A percentile compares a stretch with the other conserved stretches of the same genome.
Evolutionary conservation across 1,140 invertebrate species (phyloP).

Genomic region (Trinorchestia longiramus): DNA sequence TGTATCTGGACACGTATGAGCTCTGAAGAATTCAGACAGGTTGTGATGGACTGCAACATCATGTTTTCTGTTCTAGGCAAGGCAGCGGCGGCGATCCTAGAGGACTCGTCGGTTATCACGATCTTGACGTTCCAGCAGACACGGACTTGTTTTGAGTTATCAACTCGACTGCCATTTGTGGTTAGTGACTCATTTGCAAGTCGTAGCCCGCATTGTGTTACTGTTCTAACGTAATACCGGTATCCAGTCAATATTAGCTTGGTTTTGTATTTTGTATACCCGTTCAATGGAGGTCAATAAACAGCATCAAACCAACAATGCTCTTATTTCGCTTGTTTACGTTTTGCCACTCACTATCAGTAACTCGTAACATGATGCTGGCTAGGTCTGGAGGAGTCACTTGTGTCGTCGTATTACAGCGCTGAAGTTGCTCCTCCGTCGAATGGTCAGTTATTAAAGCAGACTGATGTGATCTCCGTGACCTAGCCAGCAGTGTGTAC

Average conservation of each 20-base stretch:
- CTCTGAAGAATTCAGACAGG: neutral
- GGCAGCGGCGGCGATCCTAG: conserved; percentile 74
- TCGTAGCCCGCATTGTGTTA: conserved; percentile 62
- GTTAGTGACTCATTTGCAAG: conserved; percentile 57
- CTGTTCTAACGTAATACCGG: conserved; percentile 57
- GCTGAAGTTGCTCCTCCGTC: neutral
- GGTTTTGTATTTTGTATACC: neutral
- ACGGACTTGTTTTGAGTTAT: conserved; percentile 77
- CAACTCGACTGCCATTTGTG: neutral
- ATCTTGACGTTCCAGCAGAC: conserved; percentile 84
- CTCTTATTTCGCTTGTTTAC: neutral
- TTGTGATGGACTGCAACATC: neutral
- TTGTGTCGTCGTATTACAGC: conserved; percentile 8
- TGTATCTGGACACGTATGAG: too few species aligned
- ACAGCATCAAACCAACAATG: neutral
- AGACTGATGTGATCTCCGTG: conserved; percentile 47
- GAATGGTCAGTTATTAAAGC: neutral
- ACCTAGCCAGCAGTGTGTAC: conserved; percentile 24
- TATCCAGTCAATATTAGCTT: conserved; percentile 52
- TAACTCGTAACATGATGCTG: conserved; percentile 56
- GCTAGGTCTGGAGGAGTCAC: conserved; percentile 55
- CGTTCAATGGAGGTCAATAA: neutral
- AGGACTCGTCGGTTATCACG: conserved; percentile 83
- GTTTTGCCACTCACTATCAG: conserved; percentile 9
- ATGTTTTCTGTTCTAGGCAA: conserved; percentile 66